Evolutionary conservation across 1,140 invertebrate species (phyloP).

Genomic region (Probaryconus sp.): DNA sequence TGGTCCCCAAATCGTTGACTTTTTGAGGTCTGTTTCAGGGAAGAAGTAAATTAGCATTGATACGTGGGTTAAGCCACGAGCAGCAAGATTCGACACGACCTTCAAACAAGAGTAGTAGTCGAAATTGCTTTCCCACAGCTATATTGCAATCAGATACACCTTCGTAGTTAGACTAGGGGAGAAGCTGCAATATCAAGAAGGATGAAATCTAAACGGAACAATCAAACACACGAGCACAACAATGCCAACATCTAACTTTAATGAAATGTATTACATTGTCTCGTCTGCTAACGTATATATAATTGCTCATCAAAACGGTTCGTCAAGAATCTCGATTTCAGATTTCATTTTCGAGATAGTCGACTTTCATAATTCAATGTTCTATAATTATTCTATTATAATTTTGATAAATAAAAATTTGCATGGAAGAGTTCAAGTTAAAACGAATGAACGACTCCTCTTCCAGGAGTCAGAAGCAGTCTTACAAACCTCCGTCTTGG

Average conservation of each 20-base stretch:
- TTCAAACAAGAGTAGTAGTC: slow-evolving; percentile 5
- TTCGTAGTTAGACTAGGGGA: slow-evolving; percentile 6
- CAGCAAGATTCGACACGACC: slow-evolving; percentile 37
- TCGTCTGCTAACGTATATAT: no score
- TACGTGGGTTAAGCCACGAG: slow-evolving; percentile 20
- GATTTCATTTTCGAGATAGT: no score
- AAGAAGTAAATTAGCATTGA: slow-evolving; percentile 23
- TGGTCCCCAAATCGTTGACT: no score
- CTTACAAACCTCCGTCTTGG: slow-evolving; percentile 5
- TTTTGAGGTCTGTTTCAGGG: no score
- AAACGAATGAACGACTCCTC: slow-evolving; percentile 15
- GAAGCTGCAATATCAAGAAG: slow-evolving; percentile 11
- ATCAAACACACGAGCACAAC: slow-evolving; percentile 15
- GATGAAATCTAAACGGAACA: slow-evolving; percentile 3
- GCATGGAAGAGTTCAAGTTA: slow-evolving; percentile 24
- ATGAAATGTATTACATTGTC: slow-evolving; percentile 24
- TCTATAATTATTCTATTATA: no score
- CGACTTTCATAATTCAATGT: no score
- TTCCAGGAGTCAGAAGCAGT: slow-evolving; percentile 31
- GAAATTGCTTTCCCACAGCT: slow-evolving; percentile 46
- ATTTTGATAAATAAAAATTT: no score
- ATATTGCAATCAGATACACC: slow-evolving; percentile 44
- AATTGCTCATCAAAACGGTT: no score
- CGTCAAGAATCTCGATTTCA: no score
- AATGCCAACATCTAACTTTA: slow-evolving; percentile 5